A percentile compares a stretch with the other conserved stretches of the same genome.
Conservation (phyloP, 1,140 invertebrate species). For the Listronotus oregonensis region DNA sequence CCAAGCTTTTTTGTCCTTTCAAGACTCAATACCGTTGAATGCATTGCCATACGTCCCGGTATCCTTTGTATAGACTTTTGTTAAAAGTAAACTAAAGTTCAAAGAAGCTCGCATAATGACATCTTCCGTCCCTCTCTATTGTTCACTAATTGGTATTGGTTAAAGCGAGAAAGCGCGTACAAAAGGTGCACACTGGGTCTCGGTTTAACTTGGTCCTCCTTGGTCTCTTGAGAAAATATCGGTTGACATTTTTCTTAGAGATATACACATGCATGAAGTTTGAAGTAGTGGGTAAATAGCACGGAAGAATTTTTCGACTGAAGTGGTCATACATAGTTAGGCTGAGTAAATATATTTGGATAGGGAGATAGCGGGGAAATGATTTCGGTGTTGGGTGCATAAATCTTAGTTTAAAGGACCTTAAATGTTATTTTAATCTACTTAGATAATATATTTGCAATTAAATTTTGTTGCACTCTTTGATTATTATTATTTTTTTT, state of each 20-base stretch:
- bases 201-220: constrained; percentile 4
- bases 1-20: constrained; percentile 26
- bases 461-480: too few relatives aligned
- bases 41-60: constrained; percentile 18
- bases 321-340: constrained; percentile 10
- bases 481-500: too few relatives aligned
- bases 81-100: constrained; percentile 19
- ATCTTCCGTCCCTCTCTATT: constrained; percentile 14
- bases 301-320: constrained; percentile 7
- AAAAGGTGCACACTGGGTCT: constrained; percentile 6
- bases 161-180: not conserved
- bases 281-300: constrained; percentile 7
- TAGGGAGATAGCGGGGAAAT: constrained; percentile 1
- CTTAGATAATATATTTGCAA: too few relatives aligned
- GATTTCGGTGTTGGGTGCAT: not conserved
- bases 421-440: too few relatives aligned
- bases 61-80: constrained; percentile 24
- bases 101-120: constrained; percentile 29
- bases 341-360: constrained; percentile 4
- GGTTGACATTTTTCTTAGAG: constrained; percentile 9
- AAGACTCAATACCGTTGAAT: constrained; percentile 23
- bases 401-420: too few relatives aligned
- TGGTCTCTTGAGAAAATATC: constrained; percentile 7
- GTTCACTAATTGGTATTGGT: constrained; percentile 7
- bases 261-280: constrained; percentile 6